These are phyloP conservation scores for Biston stratarius DNA, from an alignment of 2,888 invertebrate species.

Conservation along the genomic window DNA sequence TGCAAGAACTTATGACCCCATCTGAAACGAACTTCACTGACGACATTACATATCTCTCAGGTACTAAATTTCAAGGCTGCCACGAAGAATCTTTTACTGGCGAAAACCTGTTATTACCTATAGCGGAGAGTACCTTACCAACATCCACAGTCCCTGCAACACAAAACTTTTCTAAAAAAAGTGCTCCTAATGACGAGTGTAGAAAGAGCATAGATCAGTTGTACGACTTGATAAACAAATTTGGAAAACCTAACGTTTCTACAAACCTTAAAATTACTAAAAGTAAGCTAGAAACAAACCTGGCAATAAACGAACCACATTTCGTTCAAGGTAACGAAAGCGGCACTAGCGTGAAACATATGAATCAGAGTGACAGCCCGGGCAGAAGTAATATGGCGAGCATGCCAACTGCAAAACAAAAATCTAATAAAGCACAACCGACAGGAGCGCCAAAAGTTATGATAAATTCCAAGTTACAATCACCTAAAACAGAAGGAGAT, in stretches of 20 bases:
- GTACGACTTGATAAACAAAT: conserved; percentile 70
- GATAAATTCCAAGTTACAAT: conserved; percentile 64
- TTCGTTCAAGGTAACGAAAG: conserved; percentile 66
- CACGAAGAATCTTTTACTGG: conserved; percentile 2
- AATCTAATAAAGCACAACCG: conserved; percentile 45
- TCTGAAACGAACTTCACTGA: conserved; percentile 50
- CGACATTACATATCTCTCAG: conserved; percentile 24
- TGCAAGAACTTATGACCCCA: conserved; percentile 51
- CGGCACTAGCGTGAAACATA: conserved; percentile 71
- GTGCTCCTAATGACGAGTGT: conserved; percentile 60
- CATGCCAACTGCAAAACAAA: conserved; percentile 25
- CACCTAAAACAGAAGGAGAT: conserved; percentile 52
- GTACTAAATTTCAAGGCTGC: conserved; percentile 24
- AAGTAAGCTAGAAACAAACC: conserved; percentile 41
- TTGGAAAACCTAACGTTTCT: conserved; percentile 52
- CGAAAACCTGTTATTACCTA: conserved; percentile 8
- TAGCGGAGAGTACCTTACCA: conserved; percentile 44
- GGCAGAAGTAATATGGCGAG: conserved; percentile 50
- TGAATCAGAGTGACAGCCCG: conserved; percentile 62
- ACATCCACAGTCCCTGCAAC: conserved; percentile 47
- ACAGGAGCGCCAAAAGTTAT: conserved; percentile 69
- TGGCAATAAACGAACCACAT: conserved; percentile 43
- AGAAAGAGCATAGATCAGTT: conserved; percentile 77
- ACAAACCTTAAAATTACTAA: conserved; percentile 43
- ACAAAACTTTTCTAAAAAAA: conserved; percentile 47